Percentiles rank a stretch among this genome's conserved stretches.
Evolutionary conservation across 2,113 vertebrate species (phyloP).

Genomic region (Petromus typicus): DNA sequence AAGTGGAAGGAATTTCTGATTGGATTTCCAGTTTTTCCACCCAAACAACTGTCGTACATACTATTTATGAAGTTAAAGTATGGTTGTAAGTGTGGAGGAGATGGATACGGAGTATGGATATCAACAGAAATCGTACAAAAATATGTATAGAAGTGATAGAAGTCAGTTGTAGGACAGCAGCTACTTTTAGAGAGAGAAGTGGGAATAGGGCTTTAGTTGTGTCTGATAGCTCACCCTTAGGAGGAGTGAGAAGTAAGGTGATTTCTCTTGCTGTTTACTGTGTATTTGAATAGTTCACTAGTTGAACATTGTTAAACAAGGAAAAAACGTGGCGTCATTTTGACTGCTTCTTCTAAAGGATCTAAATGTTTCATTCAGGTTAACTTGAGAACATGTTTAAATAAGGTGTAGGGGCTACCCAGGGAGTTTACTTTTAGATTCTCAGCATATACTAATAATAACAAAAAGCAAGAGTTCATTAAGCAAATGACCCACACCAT

Average conservation of each 20-base stretch:
- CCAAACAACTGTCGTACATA: background rate
- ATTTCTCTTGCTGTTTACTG: conserved; percentile 11
- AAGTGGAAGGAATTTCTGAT: conserved; percentile 31
- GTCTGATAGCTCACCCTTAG: background rate
- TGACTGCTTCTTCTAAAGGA: conserved; percentile 45
- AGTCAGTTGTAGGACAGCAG: background rate
- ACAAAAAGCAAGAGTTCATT: conserved; percentile 50
- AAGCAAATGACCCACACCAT: background rate
- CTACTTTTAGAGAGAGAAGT: background rate
- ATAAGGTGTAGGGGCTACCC: background rate
- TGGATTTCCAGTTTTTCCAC: background rate
- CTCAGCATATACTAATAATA: conserved; percentile 45
- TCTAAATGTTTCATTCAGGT: background rate
- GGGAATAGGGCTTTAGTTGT: background rate
- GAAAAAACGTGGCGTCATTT: conserved; percentile 26
- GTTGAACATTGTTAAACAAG: conserved; percentile 43
- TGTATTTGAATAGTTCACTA: conserved; percentile 56
- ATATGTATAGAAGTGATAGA: background rate
- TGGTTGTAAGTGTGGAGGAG: background rate
- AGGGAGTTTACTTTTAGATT: conserved; percentile 29
- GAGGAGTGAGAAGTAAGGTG: background rate
- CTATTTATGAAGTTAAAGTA: conserved; percentile 51
- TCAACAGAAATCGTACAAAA: conserved; percentile 2
- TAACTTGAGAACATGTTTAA: conserved; percentile 57
- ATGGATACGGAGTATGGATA: background rate